phyloP scores from a whole-genome alignment of 2,888 invertebrate genomes.

The Dioctria rufipes region DNA sequence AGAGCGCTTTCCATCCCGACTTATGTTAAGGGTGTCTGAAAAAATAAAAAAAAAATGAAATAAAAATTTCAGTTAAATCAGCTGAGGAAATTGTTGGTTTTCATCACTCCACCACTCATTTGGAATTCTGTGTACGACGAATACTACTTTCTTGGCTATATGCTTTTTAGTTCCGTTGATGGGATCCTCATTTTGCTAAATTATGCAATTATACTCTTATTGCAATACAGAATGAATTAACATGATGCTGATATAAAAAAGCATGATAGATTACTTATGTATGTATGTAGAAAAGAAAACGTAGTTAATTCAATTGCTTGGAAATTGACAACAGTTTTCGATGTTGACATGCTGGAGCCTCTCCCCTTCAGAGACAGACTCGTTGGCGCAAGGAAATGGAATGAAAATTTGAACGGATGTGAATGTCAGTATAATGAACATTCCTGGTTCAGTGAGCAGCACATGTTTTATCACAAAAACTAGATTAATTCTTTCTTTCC shows the following conservation, averaged over 20 bases:
- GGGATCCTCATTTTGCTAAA: neutral
- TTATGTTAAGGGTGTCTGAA: constrained; percentile 9
- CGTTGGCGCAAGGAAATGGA: constrained; percentile 29
- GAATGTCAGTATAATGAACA: constrained; percentile 40
- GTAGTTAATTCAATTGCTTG: constrained; percentile 43
- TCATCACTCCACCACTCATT: constrained; percentile 14
- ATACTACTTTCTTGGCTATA: neutral
- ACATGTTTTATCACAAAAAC: constrained; percentile 30
- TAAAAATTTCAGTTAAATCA: constrained; percentile 24
- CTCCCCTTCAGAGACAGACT: neutral
- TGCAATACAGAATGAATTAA: too few relatives aligned
- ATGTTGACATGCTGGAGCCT: constrained; percentile 29
- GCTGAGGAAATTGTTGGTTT: constrained; percentile 16
- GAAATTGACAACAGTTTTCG: constrained; percentile 37
- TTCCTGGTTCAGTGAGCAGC: constrained; percentile 26
- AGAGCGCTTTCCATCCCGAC: neutral
- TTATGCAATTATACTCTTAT: too few relatives aligned
- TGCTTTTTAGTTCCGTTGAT: neutral
- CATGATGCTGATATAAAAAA: too few relatives aligned
- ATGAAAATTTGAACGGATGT: constrained; percentile 44
- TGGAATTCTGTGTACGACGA: constrained; percentile 10
- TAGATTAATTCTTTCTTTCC: constrained; percentile 32
- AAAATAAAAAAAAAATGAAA: neutral
- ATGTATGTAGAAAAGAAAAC: neutral
- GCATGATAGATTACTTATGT: too few relatives aligned